Evolutionary conservation across 2,113 vertebrate species (phyloP).

Genomic region (Scomber japonicus): DNA sequence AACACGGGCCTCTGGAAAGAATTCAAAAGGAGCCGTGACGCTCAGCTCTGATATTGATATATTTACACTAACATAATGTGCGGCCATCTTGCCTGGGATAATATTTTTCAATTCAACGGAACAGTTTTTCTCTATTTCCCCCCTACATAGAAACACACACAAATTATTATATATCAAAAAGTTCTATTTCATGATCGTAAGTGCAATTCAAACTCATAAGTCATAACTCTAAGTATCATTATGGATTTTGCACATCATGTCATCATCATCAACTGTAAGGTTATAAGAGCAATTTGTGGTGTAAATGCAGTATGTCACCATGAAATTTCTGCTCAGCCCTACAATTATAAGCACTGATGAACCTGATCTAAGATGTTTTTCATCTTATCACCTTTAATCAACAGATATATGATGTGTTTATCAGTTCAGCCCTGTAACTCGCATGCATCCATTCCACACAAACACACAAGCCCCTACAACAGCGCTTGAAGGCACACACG

Average conservation of each 20-base stretch:
- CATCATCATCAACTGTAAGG: no score
- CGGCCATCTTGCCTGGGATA: neutral
- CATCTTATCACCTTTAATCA: constrained; percentile 72
- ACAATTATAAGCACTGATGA: constrained; percentile 51
- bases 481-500: neutral
- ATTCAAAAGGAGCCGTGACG: constrained; percentile 18
- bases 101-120: no score
- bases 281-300: constrained; percentile 14
- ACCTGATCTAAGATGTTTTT: constrained; percentile 53
- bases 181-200: neutral
- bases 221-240: neutral
- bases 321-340: constrained; percentile 29
- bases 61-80: constrained; percentile 9
- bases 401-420: constrained; percentile 63
- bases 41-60: constrained; percentile 12
- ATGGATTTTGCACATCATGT: neutral
- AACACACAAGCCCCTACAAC: no score
- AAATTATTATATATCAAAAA: neutral
- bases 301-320: constrained; percentile 35
- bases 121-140: no score
- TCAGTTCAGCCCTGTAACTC: constrained; percentile 40
- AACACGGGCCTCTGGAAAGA: constrained; percentile 30
- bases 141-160: neutral
- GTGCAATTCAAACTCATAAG: constrained; percentile 20
- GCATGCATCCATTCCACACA: neutral